Evolutionary conservation across 2,888 invertebrate species (phyloP), one percentile per base, ranked within the genome.

Genomic region (Sympetrum striolatum): DNA sequence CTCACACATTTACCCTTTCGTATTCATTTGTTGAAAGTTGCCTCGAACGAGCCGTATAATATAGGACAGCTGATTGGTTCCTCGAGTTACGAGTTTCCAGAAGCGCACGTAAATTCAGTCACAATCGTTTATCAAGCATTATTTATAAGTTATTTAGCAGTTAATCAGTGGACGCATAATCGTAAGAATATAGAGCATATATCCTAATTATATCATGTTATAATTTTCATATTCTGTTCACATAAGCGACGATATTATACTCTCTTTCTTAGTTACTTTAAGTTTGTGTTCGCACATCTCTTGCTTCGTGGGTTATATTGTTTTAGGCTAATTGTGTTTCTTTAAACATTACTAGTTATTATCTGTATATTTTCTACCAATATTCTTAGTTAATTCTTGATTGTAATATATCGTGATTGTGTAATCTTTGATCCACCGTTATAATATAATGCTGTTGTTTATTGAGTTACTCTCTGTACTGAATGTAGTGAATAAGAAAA

Each of bases 11-110:
- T 44, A 58, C 2, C 35, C n/a, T 58, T 82, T 82, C 82, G 58
- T 82, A 60, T 82, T 82, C 82, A 82, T 82, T 82, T 82, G 82
- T 82, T 82, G 82, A 82, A 82, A 82, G 82, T 82, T 82, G 82
- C 58, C 82, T 82, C 82, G 58, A 81, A 82, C 82, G 82, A 82
- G 82, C 82, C 82, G 82, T 82, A 58, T 60, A 82, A 82, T 82
- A 82, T 82, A 82, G 82, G 82, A 53, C 82, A 82, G 82, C 82
- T 82, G 82, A 82, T 82, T 82, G 82, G 82, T 82, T 35, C 53
- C 58, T 82, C 82, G 82, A 82, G 82, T 82, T 82, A 82, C 82
- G 53, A 82, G 53, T 58, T 82, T 82, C 58, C 82, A 58, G 5
- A 82, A 60, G 82, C 82, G 82, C 82, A 82, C 82, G 82, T 53